Evolutionary conservation across 2,113 vertebrate genomes (phyloP), one percentile per base, ranked within the genome.

Genomic region (Rhombomys opimus): DNA sequence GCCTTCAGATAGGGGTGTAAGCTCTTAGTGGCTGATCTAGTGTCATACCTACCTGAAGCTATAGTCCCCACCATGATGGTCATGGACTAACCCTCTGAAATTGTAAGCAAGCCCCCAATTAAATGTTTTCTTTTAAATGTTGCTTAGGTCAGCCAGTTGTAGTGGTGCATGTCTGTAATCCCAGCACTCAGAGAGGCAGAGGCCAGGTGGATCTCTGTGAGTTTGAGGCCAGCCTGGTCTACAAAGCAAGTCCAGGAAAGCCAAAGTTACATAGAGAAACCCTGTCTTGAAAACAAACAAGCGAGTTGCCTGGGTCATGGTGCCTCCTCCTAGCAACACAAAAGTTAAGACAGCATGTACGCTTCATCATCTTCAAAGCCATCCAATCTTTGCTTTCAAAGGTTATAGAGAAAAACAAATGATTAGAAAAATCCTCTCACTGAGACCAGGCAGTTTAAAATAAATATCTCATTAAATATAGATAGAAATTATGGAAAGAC

Each of bases 391-490:
- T 89, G 50, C 87, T 87, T 94, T 89, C 54, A 92, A 97, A 41
- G 14, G 1, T 67, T 78, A 93, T 65, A 20, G 32, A 84, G 35
- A 12, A 84, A 92, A 95, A 96, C 57, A 52, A 65, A 32, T 81
- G 7, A 67, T 7, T 52, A 14, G 8, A 35, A 50, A 95, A 90
- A 90, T 68, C 41, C 18, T 63, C 52, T 88, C 65, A 90, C 50
- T 46, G 46, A 96, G 67, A 95, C 52, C 4, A 65, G 17, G 7
- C 1, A 67, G 32, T 77, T 95, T 88, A 84, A 91, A 96, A 84
- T 52, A 81, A 85, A 3, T 30, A 94, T 50, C 77, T 93, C 80
- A 67, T 84, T 86, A 93, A 95, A 72, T 84, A 17, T 6, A 91
- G 27, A 75, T 27, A 52, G 25, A 68, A 1, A 75, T 67, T 52